Percentiles rank a stretch among this genome's conserved stretches.
phyloP scores from a whole-genome alignment of 2,113 vertebrate species.

The Bagarius yarrelli region DNA sequence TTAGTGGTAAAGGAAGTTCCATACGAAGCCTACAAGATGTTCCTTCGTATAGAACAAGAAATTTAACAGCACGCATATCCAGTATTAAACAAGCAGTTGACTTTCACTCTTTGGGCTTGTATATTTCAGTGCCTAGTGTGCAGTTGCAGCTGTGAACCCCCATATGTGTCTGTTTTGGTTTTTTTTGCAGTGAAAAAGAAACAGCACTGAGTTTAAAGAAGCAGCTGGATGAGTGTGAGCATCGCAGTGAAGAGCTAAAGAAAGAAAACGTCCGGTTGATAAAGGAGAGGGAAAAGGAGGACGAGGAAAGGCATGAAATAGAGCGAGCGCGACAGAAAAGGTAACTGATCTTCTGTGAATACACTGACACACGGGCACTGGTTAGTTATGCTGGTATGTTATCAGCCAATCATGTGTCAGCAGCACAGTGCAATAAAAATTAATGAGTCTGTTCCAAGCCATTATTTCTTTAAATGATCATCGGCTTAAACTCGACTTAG shows the following conservation, averaged over 20 bases:
- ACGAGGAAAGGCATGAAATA: conserved; percentile 66
- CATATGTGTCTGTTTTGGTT: background rate
- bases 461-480: no score
- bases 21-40: background rate
- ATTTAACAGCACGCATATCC: background rate
- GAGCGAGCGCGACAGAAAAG: conserved; percentile 60
- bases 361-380: no score
- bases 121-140: background rate
- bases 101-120: background rate
- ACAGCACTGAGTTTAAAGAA: conserved; percentile 66
- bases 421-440: no score
- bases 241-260: conserved; percentile 65
- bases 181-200: conserved; percentile 61
- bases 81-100: background rate
- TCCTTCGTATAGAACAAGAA: background rate
- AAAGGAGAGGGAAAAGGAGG: conserved; percentile 70
- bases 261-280: conserved; percentile 70
- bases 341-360: conserved; percentile 32
- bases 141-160: background rate
- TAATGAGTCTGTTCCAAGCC: no score
- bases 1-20: no score
- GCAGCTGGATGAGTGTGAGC: conserved; percentile 77
- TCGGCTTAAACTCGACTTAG: no score
- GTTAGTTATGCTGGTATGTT: no score
- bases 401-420: no score